phyloP scores from a whole-genome alignment of 2,113 vertebrate species.

The Monopterus albus region DNA sequence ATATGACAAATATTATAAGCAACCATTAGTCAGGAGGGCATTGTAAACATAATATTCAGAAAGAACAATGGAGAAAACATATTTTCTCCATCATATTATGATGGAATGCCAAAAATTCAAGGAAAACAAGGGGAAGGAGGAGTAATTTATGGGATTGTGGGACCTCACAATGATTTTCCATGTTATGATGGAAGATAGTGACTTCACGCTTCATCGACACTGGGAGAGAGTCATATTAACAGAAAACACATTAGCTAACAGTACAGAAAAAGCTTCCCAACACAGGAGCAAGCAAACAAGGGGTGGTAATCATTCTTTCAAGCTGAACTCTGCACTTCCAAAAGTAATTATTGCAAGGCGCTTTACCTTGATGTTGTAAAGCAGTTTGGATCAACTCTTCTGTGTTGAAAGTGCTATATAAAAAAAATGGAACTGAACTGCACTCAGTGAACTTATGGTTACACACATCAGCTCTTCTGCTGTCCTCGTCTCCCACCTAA shows the following conservation, averaged over 20 bases:
- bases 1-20: not conserved
- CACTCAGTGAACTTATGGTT: too few species aligned
- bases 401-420: too few species aligned
- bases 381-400: too few species aligned
- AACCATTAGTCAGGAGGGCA: too few species aligned
- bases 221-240: constrained; percentile 3
- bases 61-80: too few species aligned
- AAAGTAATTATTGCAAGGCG: too few species aligned
- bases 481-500: too few species aligned
- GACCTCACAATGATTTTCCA: constrained; percentile 8
- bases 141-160: not conserved
- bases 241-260: constrained; percentile 1
- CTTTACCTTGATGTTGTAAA: too few species aligned
- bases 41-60: not conserved
- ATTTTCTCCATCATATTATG: not conserved
- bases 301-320: constrained; percentile 23
- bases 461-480: too few species aligned
- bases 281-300: too few species aligned
- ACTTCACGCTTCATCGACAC: not conserved
- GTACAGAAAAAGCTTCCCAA: too few species aligned
- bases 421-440: too few species aligned
- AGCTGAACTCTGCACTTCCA: constrained; percentile 18
- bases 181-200: not conserved
- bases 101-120: not conserved
- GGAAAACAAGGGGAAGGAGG: not conserved